A percentile compares a stretch with the other conserved stretches of the same genome.
phyloP scores from a whole-genome alignment of 2,113 vertebrate species.

The Brachypodius melanocephalos region DNA sequence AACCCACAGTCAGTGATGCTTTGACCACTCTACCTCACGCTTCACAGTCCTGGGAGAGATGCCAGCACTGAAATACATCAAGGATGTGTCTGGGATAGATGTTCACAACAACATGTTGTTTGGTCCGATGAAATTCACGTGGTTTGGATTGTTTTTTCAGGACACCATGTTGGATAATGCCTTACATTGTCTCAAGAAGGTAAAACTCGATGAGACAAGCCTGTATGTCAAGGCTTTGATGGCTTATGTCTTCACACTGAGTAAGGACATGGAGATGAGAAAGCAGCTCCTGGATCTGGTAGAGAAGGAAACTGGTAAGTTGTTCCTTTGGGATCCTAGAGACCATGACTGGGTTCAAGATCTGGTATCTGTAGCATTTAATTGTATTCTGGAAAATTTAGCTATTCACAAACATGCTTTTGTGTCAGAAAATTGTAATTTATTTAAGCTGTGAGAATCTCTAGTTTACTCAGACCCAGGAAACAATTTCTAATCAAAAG shows the following conservation, averaged over 20 bases:
- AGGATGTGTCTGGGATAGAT: background rate
- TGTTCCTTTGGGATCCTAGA: background rate
- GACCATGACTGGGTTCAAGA: background rate
- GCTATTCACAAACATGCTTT: background rate
- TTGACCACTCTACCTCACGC: rapidly evolving
- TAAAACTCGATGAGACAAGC: background rate
- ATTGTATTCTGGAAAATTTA: background rate
- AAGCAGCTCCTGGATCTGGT: conserved; percentile 26
- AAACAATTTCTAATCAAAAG: background rate
- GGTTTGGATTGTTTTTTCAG: conserved; percentile 19
- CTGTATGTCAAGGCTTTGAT: conserved; percentile 58
- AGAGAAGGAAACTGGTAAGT: conserved; percentile 24
- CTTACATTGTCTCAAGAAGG: conserved; percentile 29
- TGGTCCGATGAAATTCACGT: background rate
- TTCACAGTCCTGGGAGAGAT: background rate
- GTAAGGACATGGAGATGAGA: background rate
- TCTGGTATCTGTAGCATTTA: background rate
- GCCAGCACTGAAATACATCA: background rate
- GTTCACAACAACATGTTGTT: background rate
- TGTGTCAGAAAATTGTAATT: background rate
- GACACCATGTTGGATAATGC: conserved; percentile 35
- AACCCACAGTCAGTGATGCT: background rate
- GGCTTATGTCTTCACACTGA: conserved; percentile 57
- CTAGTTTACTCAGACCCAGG: background rate
- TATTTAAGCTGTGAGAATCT: background rate